Percentiles rank a stretch among this genome's conserved stretches.
These are phyloP conservation scores for Micromys minutus DNA, from an alignment of 2,113 vertebrate genomes.

Conservation along the genomic window DNA sequence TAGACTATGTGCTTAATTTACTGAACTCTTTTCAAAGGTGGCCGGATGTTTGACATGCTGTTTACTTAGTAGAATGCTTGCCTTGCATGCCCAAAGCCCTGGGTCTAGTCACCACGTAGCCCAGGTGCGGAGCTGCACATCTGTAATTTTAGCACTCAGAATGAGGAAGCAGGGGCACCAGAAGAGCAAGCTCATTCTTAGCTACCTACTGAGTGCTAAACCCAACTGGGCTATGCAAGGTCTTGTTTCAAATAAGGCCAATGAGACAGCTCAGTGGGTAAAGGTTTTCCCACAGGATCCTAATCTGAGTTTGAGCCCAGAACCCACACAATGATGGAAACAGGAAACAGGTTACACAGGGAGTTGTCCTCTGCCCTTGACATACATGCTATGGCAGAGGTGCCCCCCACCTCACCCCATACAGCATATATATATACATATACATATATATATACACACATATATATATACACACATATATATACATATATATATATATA, in stretches of 20 bases:
- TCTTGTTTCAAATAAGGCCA: neutral
- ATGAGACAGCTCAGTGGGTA: neutral
- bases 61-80: neutral
- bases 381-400: neutral
- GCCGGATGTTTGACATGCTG: neutral
- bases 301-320: neutral
- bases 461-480: neutral
- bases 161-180: neutral
- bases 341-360: neutral
- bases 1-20: neutral
- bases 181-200: neutral
- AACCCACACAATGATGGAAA: neutral
- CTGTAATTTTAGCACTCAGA: neutral
- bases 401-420: rapidly evolving
- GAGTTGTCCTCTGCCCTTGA: neutral
- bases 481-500: too few relatives aligned
- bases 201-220: neutral
- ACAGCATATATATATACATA: too few relatives aligned
- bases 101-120: neutral
- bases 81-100: neutral
- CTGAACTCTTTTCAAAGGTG: neutral
- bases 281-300: neutral
- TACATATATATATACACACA: too few relatives aligned
- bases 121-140: neutral
- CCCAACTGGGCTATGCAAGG: neutral